Evolutionary conservation across 1,140 invertebrate genomes (phyloP).

Genomic region (Pectinophora gossypiella): DNA sequence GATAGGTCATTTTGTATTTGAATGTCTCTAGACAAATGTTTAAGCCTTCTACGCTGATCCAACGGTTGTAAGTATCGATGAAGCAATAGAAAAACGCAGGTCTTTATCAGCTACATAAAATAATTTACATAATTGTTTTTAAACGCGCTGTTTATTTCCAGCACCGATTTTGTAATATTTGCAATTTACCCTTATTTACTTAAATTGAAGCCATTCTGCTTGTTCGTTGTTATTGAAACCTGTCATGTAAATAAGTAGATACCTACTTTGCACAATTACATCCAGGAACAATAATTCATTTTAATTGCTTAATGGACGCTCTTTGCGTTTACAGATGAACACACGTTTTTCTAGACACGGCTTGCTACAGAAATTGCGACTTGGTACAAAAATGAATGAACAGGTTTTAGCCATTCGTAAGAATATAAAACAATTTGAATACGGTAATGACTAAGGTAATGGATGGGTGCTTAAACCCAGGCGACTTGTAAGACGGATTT

Average conservation of each 20-base stretch:
- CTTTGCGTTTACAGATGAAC: slow-evolving; percentile 30
- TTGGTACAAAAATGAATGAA: not conserved
- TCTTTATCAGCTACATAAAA: not conserved
- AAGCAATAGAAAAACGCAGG: not conserved
- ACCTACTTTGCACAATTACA: slow-evolving; percentile 41
- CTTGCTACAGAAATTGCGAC: slow-evolving; percentile 38
- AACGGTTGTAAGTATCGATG: too few species aligned
- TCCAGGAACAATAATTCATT: slow-evolving; percentile 50
- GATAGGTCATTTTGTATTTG: too few species aligned
- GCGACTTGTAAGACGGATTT: slow-evolving; percentile 37
- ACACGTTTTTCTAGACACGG: slow-evolving; percentile 35
- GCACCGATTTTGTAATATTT: slow-evolving; percentile 20
- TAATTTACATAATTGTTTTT: not conserved
- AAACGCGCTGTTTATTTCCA: slow-evolving; percentile 2
- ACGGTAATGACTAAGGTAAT: slow-evolving; percentile 32
- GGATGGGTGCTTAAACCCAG: slow-evolving; percentile 21
- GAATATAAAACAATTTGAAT: slow-evolving; percentile 13
- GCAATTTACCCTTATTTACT: slow-evolving; percentile 35
- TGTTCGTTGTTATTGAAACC: slow-evolving; percentile 26
- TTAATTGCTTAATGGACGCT: slow-evolving; percentile 65
- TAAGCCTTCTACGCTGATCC: too few species aligned
- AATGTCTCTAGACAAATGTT: too few species aligned
- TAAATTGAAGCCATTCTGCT: slow-evolving; percentile 38
- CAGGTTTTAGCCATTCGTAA: slow-evolving; percentile 4
- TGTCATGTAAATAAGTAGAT: slow-evolving; percentile 29